phyloP scores from a whole-genome alignment of 2,113 vertebrate genomes.

The Dascyllus trimaculatus region DNA sequence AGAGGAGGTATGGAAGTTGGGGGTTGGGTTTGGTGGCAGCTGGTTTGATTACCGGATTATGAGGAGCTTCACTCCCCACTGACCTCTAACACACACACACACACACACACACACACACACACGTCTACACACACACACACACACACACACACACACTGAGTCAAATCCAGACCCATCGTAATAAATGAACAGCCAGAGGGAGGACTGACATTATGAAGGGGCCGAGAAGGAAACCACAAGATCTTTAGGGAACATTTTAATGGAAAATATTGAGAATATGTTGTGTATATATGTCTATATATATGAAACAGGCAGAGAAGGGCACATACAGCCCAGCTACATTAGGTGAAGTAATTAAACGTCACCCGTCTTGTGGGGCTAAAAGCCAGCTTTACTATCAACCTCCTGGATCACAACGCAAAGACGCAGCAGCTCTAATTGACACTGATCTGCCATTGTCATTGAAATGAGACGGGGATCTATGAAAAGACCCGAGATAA shows the following conservation, averaged over 20 bases:
- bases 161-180: not conserved
- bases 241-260: not conserved
- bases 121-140: not conserved
- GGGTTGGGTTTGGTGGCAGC: slow-evolving; percentile 81
- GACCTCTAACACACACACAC: slow-evolving; percentile 73
- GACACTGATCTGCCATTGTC: slow-evolving; percentile 66
- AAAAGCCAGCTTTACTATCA: slow-evolving; percentile 54
- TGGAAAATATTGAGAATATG: too few species aligned
- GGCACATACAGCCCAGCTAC: too few species aligned
- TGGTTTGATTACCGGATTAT: slow-evolving; percentile 87
- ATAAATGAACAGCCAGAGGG: slow-evolving; percentile 62
- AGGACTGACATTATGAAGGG: slow-evolving; percentile 23
- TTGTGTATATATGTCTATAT: not conserved
- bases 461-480: slow-evolving; percentile 69
- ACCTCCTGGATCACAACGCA: slow-evolving; percentile 43
- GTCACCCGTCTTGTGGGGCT: slow-evolving; percentile 22
- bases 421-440: slow-evolving; percentile 58
- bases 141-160: slow-evolving; percentile 30
- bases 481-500: slow-evolving; percentile 52
- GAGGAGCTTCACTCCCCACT: slow-evolving; percentile 80
- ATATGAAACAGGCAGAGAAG: not conserved
- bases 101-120: slow-evolving; percentile 42
- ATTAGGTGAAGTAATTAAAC: slow-evolving; percentile 9
- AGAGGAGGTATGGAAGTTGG: slow-evolving; percentile 49
- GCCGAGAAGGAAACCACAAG: slow-evolving; percentile 25